A percentile compares a stretch with the other conserved stretches of the same genome.
Conservation (phyloP, 2,888 invertebrate genomes). For the Ichneumoninae sp. region DNA sequence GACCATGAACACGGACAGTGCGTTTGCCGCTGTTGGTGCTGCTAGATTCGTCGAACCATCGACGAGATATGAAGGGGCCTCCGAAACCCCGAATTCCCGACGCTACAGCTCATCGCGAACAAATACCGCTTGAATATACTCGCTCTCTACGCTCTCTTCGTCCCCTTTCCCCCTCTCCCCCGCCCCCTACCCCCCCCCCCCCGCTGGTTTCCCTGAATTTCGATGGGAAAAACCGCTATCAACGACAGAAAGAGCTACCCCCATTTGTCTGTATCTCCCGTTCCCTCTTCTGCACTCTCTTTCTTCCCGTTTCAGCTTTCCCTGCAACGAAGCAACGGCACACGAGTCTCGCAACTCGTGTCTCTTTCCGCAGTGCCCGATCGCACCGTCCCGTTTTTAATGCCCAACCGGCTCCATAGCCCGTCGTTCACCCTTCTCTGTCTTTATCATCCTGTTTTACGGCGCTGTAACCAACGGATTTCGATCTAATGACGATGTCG, state of each 20-base stretch:
- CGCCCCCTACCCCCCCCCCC: neutral
- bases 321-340: neutral
- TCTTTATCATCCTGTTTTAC: neutral
- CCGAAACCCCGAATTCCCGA: slow-evolving; percentile 34
- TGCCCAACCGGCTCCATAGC: neutral
- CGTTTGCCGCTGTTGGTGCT: neutral
- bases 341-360: neutral
- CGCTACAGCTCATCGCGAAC: slow-evolving; percentile 34
- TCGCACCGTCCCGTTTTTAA: neutral
- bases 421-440: neutral
- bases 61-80: slow-evolving; percentile 41
- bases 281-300: slow-evolving; percentile 9
- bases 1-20: slow-evolving; percentile 12
- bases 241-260: slow-evolving; percentile 14
- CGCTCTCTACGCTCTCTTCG: neutral
- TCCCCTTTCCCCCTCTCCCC: too few relatives aligned
- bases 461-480: neutral
- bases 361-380: neutral
- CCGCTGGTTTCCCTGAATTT: neutral
- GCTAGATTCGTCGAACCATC: slow-evolving; percentile 3
- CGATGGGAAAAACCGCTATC: slow-evolving; percentile 17
- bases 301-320: slow-evolving; percentile 19
- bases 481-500: neutral
- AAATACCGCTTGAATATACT: slow-evolving; percentile 32
- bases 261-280: slow-evolving; percentile 1